A percentile compares a stretch with the other conserved stretches of the same genome.
phyloP scores from a whole-genome alignment of 2,888 invertebrate species.

The Stegana nigrithorax region DNA sequence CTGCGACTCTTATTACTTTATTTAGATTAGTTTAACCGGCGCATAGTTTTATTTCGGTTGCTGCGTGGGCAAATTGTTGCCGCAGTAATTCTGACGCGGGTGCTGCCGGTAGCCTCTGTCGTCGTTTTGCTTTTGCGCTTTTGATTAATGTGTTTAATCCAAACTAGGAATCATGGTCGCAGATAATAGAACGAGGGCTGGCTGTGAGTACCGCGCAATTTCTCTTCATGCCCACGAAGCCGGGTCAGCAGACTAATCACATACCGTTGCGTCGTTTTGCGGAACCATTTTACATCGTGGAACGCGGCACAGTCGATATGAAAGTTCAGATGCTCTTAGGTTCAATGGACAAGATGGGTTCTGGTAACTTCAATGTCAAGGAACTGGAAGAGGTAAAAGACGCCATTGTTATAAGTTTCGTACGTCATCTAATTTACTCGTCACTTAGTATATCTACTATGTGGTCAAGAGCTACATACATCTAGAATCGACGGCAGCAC shows the following conservation, averaged over 20 bases:
- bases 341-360: slow-evolving; percentile 42
- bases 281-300: slow-evolving; percentile 77
- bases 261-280: slow-evolving; percentile 74
- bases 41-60: too few species aligned
- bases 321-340: slow-evolving; percentile 66
- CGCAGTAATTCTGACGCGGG: too few species aligned
- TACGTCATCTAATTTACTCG: not conserved
- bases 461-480: slow-evolving; percentile 81
- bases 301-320: slow-evolving; percentile 77
- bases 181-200: slow-evolving; percentile 76
- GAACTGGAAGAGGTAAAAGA: slow-evolving; percentile 57
- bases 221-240: slow-evolving; percentile 73
- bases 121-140: too few species aligned
- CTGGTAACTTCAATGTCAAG: slow-evolving; percentile 49
- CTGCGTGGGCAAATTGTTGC: too few species aligned
- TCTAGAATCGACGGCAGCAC: slow-evolving; percentile 72
- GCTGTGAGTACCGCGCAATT: slow-evolving; percentile 78
- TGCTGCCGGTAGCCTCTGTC: too few species aligned
- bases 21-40: too few species aligned
- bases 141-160: slow-evolving; percentile 8
- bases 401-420: not conserved
- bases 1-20: too few species aligned
- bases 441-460: slow-evolving; percentile 76
- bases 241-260: slow-evolving; percentile 42
- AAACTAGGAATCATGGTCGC: slow-evolving; percentile 76